Evolutionary conservation across 2,888 invertebrate genomes (phyloP), one percentile per base, ranked within the genome.

Genomic region (Drosophila cyrtoloma): DNA sequence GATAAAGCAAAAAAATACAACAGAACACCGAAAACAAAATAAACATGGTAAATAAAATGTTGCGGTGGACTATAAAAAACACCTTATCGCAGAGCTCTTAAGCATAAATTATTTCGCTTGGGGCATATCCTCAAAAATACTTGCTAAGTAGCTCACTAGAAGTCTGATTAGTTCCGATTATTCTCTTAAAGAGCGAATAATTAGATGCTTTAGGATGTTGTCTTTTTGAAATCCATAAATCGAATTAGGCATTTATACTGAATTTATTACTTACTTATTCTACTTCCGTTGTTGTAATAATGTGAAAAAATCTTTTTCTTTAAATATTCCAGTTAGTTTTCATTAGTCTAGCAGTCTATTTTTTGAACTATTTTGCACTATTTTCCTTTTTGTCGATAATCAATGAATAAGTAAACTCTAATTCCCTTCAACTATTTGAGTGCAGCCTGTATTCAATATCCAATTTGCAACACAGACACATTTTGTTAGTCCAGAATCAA

Each of bases 1-100:
- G 90, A 89, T 91, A 88, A 89, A 88, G 73, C 70, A 67, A 26
- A 32, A 56, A 55, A 32, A 35, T 22, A 35, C 37, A 37, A 7
- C 22, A 55, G 22, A 22, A n/a, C n/a, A n/a, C 10, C 37, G 32
- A 32, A 57, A 39, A 42, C 56, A 30, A 53, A 77, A 81, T 76
- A 60, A 80, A 65, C 67, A 55, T 68, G 53, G 32, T n/a, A 26
- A 53, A 55, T 68, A 37, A 57, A 39, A 72, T 70, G 47, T 35
- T 51, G 50, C 52, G 22, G 16, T 42, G 35, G 33, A 28, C 62
- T 30, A 33, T 32, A 26, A 55, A 33, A 30, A 71, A 35, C 30
- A 56, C 33, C 42, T 60, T 75, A 37, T 72, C 69, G 26, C 22
- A 2, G 19, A 22, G 32, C 42, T 39, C 57, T 39, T 64, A 53